A percentile compares a stretch with the other conserved stretches of the same genome.
Evolutionary conservation across 2,113 vertebrate species (phyloP).

Genomic region (Hypanus sabinus): DNA sequence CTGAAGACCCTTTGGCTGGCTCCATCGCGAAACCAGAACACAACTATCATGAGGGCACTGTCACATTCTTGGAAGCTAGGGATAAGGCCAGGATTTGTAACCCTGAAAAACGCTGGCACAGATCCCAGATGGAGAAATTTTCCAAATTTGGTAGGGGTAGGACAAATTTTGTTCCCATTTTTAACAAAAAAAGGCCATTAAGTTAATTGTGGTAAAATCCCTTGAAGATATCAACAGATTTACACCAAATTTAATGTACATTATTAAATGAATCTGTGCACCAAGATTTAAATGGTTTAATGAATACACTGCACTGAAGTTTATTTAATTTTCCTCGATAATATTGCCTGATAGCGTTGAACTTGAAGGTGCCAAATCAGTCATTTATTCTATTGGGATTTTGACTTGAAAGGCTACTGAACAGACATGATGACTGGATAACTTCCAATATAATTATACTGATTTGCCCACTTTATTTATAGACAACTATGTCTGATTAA

Average conservation of each 20-base stretch:
- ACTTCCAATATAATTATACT: slow-evolving; percentile 1
- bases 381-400: slow-evolving; percentile 7
- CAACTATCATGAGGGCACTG: too few species aligned
- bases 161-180: background rate
- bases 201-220: background rate
- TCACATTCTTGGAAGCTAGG: too few species aligned
- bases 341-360: background rate
- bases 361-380: background rate
- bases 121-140: too few species aligned
- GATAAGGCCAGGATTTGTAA: too few species aligned
- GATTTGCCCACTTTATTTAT: slow-evolving; percentile 34
- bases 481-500: background rate
- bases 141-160: background rate
- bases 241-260: background rate
- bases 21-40: too few species aligned
- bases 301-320: slow-evolving; percentile 3
- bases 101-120: too few species aligned
- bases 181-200: background rate
- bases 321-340: background rate
- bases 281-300: background rate
- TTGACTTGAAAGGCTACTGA: background rate
- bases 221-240: background rate
- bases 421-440: background rate
- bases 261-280: background rate
- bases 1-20: too few species aligned